These are phyloP conservation scores for Calyptommatus sinebrachiatus DNA, from an alignment of 2,113 vertebrate genomes.

Conservation along the genomic window DNA sequence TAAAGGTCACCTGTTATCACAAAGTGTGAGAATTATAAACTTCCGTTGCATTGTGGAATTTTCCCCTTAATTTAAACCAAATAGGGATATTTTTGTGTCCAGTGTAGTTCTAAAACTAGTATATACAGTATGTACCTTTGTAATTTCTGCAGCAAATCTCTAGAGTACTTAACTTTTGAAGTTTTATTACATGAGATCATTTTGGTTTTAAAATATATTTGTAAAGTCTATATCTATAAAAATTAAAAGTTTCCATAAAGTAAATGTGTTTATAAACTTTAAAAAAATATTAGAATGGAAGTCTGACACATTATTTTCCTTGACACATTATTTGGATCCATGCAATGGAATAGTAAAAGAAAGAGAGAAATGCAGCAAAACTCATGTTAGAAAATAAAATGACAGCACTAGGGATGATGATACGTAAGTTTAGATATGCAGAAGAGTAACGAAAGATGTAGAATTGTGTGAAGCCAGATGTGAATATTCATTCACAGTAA, in stretches of 20 bases:
- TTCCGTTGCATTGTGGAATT: not conserved
- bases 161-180: not conserved
- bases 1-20: not conserved
- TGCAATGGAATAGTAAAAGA: not conserved
- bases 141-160: no score
- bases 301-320: not conserved
- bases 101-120: not conserved
- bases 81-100: not conserved
- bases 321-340: not conserved
- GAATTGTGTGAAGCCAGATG: not conserved
- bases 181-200: not conserved
- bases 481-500: not conserved
- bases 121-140: not conserved
- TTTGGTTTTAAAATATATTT: not conserved
- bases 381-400: not conserved
- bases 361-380: not conserved
- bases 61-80: not conserved
- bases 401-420: not conserved
- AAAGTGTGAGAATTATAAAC: no score
- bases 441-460: not conserved
- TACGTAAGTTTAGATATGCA: not conserved
- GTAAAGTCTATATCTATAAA: not conserved
- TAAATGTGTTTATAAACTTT: not conserved
- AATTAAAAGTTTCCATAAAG: not conserved
- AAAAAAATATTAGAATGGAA: not conserved